A percentile compares a stretch with the other conserved stretches of the same genome.
phyloP scores from a whole-genome alignment of 2,888 invertebrate genomes.

The Aleiodes leptofemur region DNA sequence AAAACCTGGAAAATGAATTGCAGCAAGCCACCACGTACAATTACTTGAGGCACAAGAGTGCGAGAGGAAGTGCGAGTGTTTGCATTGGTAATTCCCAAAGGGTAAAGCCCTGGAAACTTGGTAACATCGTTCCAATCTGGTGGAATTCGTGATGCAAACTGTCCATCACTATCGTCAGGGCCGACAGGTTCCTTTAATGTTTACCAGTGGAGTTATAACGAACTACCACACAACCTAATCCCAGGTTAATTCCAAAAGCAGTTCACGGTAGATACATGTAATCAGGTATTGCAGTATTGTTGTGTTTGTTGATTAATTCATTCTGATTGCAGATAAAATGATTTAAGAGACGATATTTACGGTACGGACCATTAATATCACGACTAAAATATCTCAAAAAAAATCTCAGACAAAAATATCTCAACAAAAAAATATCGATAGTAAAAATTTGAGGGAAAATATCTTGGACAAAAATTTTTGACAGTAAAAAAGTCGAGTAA shows the following conservation, averaged over 20 bases:
- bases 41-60: not conserved
- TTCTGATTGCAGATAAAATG: not conserved
- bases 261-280: conserved; percentile 1
- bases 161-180: conserved; percentile 31
- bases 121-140: conserved; percentile 1
- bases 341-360: not conserved
- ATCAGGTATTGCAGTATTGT: conserved; percentile 9
- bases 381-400: too few relatives aligned
- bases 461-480: too few relatives aligned
- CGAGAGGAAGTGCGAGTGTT: not conserved
- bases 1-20: too few relatives aligned
- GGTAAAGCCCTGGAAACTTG: conserved; percentile 8
- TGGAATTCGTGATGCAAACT: conserved; percentile 26
- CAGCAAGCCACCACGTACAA: not conserved
- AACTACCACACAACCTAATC: conserved; percentile 16
- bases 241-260: conserved; percentile 14
- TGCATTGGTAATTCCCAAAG: conserved; percentile 4
- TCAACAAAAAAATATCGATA: too few relatives aligned
- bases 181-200: conserved; percentile 18
- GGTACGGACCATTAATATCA: too few relatives aligned
- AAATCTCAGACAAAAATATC: too few relatives aligned
- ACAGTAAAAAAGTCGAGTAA: too few relatives aligned
- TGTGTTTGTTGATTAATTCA: conserved; percentile 13
- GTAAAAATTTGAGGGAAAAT: too few relatives aligned
- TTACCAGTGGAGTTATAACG: conserved; percentile 29